A percentile compares a stretch with the other conserved stretches of the same genome.
Evolutionary conservation across 2,113 vertebrate species (phyloP).

Genomic region (Nerophis ophidion): DNA sequence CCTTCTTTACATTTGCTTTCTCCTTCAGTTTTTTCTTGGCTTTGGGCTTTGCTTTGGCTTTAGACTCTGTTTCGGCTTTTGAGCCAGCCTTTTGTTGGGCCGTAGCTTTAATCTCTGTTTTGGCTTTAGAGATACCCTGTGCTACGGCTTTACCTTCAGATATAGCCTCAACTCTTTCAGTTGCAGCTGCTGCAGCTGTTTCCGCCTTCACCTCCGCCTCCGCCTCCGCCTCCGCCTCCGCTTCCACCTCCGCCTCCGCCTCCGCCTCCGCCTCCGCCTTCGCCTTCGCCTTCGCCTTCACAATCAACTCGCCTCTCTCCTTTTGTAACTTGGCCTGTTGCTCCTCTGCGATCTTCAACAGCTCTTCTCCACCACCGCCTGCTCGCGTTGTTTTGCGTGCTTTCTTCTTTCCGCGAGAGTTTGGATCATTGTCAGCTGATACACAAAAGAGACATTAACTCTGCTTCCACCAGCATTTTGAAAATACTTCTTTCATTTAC

Average conservation of each 20-base stretch:
- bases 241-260: conserved; percentile 8
- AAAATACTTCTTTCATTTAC: conserved; percentile 50
- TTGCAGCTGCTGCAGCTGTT: not conserved
- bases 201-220: conserved; percentile 1
- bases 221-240: conserved; percentile 16
- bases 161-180: not conserved
- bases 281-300: conserved; percentile 38
- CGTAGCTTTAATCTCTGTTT: not conserved
- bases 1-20: not conserved
- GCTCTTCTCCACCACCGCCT: conserved; percentile 53
- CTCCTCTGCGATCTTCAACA: conserved; percentile 57
- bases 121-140: not conserved
- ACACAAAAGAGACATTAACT: not conserved
- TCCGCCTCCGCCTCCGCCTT: conserved; percentile 8
- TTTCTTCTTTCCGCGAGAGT: conserved; percentile 58
- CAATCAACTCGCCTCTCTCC: conserved; percentile 47
- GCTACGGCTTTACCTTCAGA: not conserved
- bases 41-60: not conserved
- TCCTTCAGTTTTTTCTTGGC: not conserved
- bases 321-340: conserved; percentile 56
- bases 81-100: not conserved
- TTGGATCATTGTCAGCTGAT: conserved; percentile 61
- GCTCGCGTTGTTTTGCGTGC: conserved; percentile 65
- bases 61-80: not conserved
- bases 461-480: not conserved